phyloP scores from a whole-genome alignment of 2,797 vertebrate species.

The Epinephelus awoara region DNA sequence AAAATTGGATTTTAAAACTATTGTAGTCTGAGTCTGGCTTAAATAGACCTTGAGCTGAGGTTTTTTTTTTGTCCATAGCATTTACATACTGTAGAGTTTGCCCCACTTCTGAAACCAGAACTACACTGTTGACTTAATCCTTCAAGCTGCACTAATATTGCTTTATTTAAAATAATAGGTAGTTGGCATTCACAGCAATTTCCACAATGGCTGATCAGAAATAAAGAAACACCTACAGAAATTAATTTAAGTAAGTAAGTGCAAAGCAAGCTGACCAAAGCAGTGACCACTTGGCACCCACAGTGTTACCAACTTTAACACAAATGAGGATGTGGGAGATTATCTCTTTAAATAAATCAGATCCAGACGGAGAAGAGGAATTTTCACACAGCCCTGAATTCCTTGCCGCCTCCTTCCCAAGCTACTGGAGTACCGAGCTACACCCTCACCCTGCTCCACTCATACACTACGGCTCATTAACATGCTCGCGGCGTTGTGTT shows the following conservation, averaged over 20 bases:
- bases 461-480: slow-evolving; percentile 56
- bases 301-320: slow-evolving; percentile 23
- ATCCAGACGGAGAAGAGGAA: slow-evolving; percentile 53
- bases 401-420: slow-evolving; percentile 37
- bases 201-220: too few relatives aligned
- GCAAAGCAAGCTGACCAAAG: slow-evolving; percentile 14
- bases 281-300: background rate
- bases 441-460: slow-evolving; percentile 9
- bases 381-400: slow-evolving; percentile 49
- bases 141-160: too few relatives aligned
- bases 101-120: too few relatives aligned
- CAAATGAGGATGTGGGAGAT: slow-evolving; percentile 39
- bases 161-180: too few relatives aligned
- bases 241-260: background rate
- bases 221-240: background rate
- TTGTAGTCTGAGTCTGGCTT: too few relatives aligned
- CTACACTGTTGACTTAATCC: too few relatives aligned
- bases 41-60: too few relatives aligned
- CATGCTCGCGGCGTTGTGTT: slow-evolving; percentile 23
- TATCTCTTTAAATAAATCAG: slow-evolving; percentile 49
- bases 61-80: too few relatives aligned
- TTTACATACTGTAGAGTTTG: too few relatives aligned
- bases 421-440: slow-evolving; percentile 27
- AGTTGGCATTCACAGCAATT: too few relatives aligned
- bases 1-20: too few relatives aligned